Evolutionary conservation across 2,113 vertebrate genomes (phyloP), one percentile per base, ranked within the genome.

Genomic region (Kryptolebias marmoratus): DNA sequence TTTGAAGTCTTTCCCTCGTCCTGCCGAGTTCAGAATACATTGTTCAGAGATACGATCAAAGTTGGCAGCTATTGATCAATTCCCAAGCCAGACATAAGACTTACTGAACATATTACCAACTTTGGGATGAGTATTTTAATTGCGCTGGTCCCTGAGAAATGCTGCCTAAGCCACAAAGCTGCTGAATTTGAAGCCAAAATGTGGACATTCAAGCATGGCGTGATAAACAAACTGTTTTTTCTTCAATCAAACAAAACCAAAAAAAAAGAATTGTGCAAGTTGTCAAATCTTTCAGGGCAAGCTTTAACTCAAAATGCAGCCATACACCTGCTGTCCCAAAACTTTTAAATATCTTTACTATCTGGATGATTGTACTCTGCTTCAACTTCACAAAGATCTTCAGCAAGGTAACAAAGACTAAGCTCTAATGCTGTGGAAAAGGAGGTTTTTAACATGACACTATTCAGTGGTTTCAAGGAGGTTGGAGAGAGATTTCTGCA

Each of bases 1-100:
- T 92, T 93, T 92, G 91, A 93, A 93, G 91, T 88, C 79, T 81
- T 74, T 81, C 77, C 80, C 80, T 69, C 36, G 79, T 76, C 88
- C 79, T 73, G 84, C 84, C 14, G 80, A 89, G 86, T 89, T 88
- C 88, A 88, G 83, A 88, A 89, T 75, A 77, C 86, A 86, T 87
- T 87, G 90, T 91, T 87, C 84, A 69, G 84, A 91, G 90, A 90
- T 85, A 81, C 13, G 71, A 93, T 91, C 88, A 91, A 91, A 92
- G 77, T 79, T 88, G 91, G 87, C 90, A 93, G 88, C 83, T 93
- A 94, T 92, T 90, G 90, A 94, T 92, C 76, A 84, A 54, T 81
- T 86, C 69, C 79, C 88, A 83, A 89, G 87, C 70, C 89, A 91
- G 80, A 86, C 80, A 77, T 68, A 77, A 89, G 81, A 85, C 85